Conservation (phyloP, 2,888 invertebrate genomes). For the Perizoma flavofasciatum region DNA sequence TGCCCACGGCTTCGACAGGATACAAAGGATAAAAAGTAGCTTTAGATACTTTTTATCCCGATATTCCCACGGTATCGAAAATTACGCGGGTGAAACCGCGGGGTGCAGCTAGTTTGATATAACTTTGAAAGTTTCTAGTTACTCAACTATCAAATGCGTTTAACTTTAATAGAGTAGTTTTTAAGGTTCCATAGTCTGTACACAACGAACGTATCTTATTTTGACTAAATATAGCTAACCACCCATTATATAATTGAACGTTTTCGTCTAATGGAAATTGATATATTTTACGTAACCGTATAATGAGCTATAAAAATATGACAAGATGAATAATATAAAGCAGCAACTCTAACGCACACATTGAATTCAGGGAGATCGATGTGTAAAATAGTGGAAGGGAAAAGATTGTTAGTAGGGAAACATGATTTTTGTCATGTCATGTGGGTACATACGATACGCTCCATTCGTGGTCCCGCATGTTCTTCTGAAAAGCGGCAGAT, state of each 20-base stretch:
- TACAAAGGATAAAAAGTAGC: too few species aligned
- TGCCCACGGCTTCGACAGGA: too few species aligned
- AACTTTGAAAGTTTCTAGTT: constrained; percentile 1
- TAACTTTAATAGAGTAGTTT: too few species aligned
- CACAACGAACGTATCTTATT: too few species aligned
- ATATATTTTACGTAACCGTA: constrained; percentile 7
- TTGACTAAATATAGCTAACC: too few species aligned
- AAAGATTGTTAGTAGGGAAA: constrained; percentile 53
- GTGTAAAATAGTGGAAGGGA: constrained; percentile 9
- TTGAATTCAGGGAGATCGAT: constrained; percentile 7
- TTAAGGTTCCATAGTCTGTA: too few species aligned
- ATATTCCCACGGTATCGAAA: too few species aligned
- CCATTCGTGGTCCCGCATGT: constrained; percentile 83
- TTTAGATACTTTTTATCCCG: too few species aligned
- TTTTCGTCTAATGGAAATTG: neutral
- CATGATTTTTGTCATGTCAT: constrained; percentile 28
- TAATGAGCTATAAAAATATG: neutral
- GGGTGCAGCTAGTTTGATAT: too few species aligned
- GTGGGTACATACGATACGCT: constrained; percentile 81
- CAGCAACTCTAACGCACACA: constrained; percentile 24
- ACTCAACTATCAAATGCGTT: neutral
- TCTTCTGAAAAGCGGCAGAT: constrained; percentile 83
- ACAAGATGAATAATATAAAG: neutral
- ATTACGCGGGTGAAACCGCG: too few species aligned
- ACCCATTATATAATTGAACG: too few species aligned